Evolutionary conservation across 1,140 invertebrate species (phyloP), one percentile per base, ranked within the genome.

Genomic region (Formica exsecta): DNA sequence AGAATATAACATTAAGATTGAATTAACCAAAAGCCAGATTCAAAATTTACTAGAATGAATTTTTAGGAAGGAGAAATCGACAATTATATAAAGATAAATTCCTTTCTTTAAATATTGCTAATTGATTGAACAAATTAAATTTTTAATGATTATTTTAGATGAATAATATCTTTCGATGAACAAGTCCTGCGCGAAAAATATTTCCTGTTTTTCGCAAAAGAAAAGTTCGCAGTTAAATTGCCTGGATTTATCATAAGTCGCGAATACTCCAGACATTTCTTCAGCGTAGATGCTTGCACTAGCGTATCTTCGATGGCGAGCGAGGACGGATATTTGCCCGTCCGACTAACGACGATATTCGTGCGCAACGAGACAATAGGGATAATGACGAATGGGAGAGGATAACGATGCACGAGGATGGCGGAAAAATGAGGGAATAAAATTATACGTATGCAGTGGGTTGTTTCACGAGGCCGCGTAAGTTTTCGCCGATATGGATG

Each of bases 321-420:
- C 8, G 19, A 57, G 22, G 22, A 38, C 62, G 32, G 22, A 25
- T 51, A 51, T 25, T 80, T 71, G 48, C 2, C 6, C n/a, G 19
- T 61, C 54, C 38, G 54, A 61, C 79, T 83, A 73, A 71, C 66
- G 66, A 81, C 79, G 77, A 73, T 83, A 83, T 48, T 81, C 79
- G 68, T 54, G 64, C 65, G 25, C 48, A 70, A 54, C 54, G 68
- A 59, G 51, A 61, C 51, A 81, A 54, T 54, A 6, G 19, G 38
- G 19, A 81, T 44, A 71, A 81, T 71, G 16, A 59, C 36, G 65
- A 59, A n/a, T 11, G 11, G 16, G 16, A 36, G 61, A 25, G 25
- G 44, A 13, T 29, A 19, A 61, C 25, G 68, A 19, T 1, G 41
- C 13, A 16, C 62, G 36, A 13, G 9, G 51, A 2, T 68, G 41